Base-by-base conservation (phyloP, 2,113 vertebrate species). In the Phalacrocorax pelagicus region DNA sequence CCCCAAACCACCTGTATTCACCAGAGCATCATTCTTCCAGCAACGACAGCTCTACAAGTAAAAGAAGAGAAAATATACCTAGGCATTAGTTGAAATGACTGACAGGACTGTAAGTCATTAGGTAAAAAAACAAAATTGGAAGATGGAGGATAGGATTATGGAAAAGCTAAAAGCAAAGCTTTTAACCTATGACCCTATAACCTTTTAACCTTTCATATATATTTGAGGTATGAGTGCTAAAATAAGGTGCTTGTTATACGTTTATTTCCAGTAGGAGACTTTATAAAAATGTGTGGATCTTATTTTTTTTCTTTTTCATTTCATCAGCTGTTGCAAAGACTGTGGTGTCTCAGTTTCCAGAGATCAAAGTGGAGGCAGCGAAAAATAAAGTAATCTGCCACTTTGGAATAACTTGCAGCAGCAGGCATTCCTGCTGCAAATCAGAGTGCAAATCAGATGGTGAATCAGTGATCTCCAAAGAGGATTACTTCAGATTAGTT, bases 401-500 rank as follows among this genome's bases (percentile, higher is more conserved):
- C 75, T 95, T 91, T 74, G 67, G 81, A 92, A 81, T 92, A 83
- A 85, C 95, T 91, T 70, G 81, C 62, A 32, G 5, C 83, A 88
- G 92, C 73, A 95, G 80, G 47, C 67, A 88, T 95, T 96, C 55
- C 84, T 34, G 5, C 62, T 83, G 75, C 57, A 93, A 87, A 94
- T 81, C 88, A 58, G 74, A 89, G 79, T 85, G 40, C 42, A 92
- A 86, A 94, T 96, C 91, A 92, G 75, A 91, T 82, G 73, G 51
- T 61, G 88, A 91, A 75, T 80, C 3, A 1, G 67, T 84, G 84
- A 94, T 96, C 67, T 88, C 73, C 78, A 90, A 97, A 94, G 94
- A 86, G 94, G 92, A 97, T 97, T 96, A 94, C 62, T 92, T 77
- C 63, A 93, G 92, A 95, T 97, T 96, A 97, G 75, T 42, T 85